phyloP scores from a whole-genome alignment of 2,797 vertebrate species.

The Nasua narica region DNA sequence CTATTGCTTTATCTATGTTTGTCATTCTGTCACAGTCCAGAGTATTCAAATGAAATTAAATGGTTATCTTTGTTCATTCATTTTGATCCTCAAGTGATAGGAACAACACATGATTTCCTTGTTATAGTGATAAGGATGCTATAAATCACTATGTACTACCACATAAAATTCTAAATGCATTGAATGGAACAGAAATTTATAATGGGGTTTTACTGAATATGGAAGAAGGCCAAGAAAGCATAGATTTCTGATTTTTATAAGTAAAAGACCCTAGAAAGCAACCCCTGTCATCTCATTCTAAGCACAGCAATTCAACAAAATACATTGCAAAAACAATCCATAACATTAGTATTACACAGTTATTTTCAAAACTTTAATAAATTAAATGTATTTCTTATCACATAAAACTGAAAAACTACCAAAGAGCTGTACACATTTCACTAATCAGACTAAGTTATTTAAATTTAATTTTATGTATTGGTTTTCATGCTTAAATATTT shows the following conservation, averaged over 20 bases:
- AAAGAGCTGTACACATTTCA: background rate
- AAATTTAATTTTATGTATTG: slow-evolving; percentile 18
- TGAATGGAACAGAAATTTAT: slow-evolving; percentile 1
- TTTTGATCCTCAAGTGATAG: slow-evolving; percentile 1
- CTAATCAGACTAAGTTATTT: background rate
- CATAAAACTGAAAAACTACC: background rate
- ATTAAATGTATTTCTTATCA: background rate
- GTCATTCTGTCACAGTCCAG: background rate
- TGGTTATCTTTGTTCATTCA: background rate
- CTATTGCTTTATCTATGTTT: background rate
- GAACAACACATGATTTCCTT: background rate
- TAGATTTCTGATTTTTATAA: background rate
- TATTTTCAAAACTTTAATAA: slow-evolving; percentile 21
- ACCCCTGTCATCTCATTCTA: background rate
- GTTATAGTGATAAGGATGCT: background rate
- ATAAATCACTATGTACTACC: background rate
- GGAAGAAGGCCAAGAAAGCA: background rate
- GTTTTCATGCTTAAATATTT: background rate
- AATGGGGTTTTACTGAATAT: background rate
- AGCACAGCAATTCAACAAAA: background rate
- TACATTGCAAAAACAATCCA: background rate
- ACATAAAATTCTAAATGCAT: background rate
- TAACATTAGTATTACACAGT: background rate
- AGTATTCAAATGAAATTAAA: slow-evolving; percentile 34
- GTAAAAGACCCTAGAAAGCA: background rate